Percentiles rank a stretch among this genome's conserved stretches.
These are phyloP conservation scores for Anoplolepis gracilipes DNA, from an alignment of 1,140 invertebrate species.

Conservation along the genomic window DNA sequence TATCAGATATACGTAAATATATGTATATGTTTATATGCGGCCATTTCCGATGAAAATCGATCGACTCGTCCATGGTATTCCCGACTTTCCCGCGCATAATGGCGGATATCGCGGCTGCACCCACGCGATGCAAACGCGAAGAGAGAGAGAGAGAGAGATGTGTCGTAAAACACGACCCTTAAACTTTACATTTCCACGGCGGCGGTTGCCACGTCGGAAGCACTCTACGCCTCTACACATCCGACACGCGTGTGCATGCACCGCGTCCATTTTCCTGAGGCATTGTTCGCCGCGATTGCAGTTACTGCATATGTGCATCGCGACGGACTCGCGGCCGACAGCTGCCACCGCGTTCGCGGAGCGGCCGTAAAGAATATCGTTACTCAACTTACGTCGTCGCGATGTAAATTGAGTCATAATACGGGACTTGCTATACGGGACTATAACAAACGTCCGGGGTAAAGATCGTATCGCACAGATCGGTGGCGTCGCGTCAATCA, in stretches of 20 bases:
- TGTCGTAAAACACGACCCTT: slow-evolving; percentile 54
- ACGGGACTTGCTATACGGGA: background rate
- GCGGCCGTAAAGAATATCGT: slow-evolving; percentile 49
- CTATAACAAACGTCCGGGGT: slow-evolving; percentile 24
- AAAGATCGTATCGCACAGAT: slow-evolving; percentile 44
- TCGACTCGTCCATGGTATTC: slow-evolving; percentile 18
- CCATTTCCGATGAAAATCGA: slow-evolving; percentile 33
- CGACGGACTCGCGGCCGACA: background rate
- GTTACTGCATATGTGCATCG: slow-evolving; percentile 33
- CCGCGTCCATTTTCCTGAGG: slow-evolving; percentile 39
- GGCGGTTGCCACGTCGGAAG: slow-evolving; percentile 33
- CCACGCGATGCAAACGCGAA: slow-evolving; percentile 37
- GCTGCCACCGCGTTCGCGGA: background rate
- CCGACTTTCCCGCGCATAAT: slow-evolving; percentile 30
- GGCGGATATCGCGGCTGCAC: slow-evolving; percentile 38
- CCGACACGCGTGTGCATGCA: background rate
- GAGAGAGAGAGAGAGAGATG: slow-evolving; percentile 29
- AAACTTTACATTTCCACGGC: slow-evolving; percentile 48
- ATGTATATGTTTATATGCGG: background rate
- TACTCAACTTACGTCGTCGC: background rate
- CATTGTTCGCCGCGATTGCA: slow-evolving; percentile 55
- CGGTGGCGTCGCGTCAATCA: slow-evolving; percentile 26
- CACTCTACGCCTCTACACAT: slow-evolving; percentile 10
- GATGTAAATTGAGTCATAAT: slow-evolving; percentile 56
- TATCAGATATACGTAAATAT: too few relatives aligned